Conservation (phyloP, 2,797 vertebrate species). For the Lepus townsendii region DNA sequence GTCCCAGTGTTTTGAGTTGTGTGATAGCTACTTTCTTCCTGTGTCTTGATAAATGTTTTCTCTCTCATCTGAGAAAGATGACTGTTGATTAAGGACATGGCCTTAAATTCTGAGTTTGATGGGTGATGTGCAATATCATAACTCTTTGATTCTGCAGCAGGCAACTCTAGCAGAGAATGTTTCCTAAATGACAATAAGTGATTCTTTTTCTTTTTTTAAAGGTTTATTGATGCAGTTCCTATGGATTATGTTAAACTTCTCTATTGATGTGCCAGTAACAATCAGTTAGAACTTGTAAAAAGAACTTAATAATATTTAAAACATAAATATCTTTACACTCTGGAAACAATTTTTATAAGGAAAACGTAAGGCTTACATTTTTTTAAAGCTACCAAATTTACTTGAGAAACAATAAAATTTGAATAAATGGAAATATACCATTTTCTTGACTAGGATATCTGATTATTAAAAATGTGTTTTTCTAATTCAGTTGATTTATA, state of each 20-base stretch:
- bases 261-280: neutral
- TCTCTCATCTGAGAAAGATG: conserved; percentile 66
- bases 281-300: conserved; percentile 30
- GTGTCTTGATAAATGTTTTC: conserved; percentile 66
- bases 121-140: conserved; percentile 53
- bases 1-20: conserved; percentile 55
- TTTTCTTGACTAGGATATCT: neutral
- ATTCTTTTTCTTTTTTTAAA: conserved; percentile 62
- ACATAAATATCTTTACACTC: conserved; percentile 27
- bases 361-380: conserved; percentile 11
- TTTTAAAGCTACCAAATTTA: neutral
- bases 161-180: conserved; percentile 52
- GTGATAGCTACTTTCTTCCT: conserved; percentile 35
- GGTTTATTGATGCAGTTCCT: conserved; percentile 37
- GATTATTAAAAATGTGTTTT: conserved; percentile 47
- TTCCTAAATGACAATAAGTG: conserved; percentile 56
- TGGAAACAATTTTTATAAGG: conserved; percentile 27
- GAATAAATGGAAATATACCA: neutral
- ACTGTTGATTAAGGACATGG: conserved; percentile 65
- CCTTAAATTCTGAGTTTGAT: conserved; percentile 57
- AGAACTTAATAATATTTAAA: neutral
- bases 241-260: conserved; percentile 16
- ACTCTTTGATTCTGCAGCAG: conserved; percentile 60
- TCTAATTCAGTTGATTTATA: conserved; percentile 11
- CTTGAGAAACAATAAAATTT: neutral